phyloP scores from a whole-genome alignment of 2,888 invertebrate genomes.

The Theretra japonica region DNA sequence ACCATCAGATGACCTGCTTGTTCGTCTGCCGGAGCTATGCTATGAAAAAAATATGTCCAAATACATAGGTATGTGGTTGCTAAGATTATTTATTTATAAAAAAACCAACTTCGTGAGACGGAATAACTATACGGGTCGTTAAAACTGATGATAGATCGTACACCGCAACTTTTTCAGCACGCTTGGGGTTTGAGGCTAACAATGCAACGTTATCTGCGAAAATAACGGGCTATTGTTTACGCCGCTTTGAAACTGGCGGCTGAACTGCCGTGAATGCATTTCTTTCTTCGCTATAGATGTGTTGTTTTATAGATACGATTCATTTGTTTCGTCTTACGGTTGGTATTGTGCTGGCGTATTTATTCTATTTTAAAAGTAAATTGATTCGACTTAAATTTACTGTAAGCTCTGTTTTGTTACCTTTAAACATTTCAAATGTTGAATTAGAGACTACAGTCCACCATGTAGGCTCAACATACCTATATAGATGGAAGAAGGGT shows the following conservation, averaged over 20 bases:
- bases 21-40: too few species aligned
- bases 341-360: background rate
- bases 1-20: too few species aligned
- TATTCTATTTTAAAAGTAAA: too few species aligned
- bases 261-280: background rate
- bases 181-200: background rate
- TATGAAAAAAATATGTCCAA: too few species aligned
- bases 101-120: too few species aligned
- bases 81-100: too few species aligned
- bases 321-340: conserved; percentile 8
- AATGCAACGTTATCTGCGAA: conserved; percentile 19
- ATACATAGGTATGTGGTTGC: too few species aligned
- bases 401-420: background rate
- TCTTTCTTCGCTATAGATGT: conserved; percentile 3
- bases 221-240: conserved; percentile 16
- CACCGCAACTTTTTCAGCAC: conserved; percentile 10
- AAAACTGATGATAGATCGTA: conserved; percentile 9
- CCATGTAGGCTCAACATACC: too few species aligned
- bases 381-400: background rate
- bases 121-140: background rate
- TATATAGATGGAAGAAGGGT: too few species aligned
- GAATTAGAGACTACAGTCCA: too few species aligned
- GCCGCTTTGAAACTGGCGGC: background rate
- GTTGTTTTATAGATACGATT: background rate
- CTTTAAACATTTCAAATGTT: background rate